Percentiles rank a stretch among this genome's conserved stretches.
Evolutionary conservation across 2,888 invertebrate genomes (phyloP).

Genomic region (Lycocerus yunnanus): DNA sequence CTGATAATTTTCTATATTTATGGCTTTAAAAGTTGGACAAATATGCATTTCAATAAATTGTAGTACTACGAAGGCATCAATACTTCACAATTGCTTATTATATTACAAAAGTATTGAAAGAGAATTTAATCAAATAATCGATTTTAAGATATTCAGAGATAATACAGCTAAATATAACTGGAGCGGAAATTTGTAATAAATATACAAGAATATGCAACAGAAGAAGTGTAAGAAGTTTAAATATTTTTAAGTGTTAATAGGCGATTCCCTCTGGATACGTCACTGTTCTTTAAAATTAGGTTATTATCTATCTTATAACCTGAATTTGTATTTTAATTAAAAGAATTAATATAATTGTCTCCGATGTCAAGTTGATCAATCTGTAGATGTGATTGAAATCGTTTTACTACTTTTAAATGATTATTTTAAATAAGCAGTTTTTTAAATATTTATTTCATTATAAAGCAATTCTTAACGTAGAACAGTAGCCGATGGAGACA

Average conservation of each 20-base stretch:
- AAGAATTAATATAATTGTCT: not conserved
- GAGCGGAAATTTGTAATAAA: too few relatives aligned
- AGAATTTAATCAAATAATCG: not conserved
- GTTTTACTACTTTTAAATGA: not conserved
- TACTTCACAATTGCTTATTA: not conserved
- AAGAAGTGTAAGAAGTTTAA: too few relatives aligned
- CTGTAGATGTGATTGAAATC: not conserved
- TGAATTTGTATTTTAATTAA: not conserved
- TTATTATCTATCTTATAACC: not conserved
- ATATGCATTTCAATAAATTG: not conserved
- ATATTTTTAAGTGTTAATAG: not conserved
- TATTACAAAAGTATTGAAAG: not conserved
- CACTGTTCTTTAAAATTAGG: not conserved
- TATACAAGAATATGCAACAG: too few relatives aligned
- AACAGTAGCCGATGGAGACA: not conserved
- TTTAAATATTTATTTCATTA: not conserved
- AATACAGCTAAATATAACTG: too few relatives aligned
- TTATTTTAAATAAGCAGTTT: not conserved
- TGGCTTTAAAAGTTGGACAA: not conserved
- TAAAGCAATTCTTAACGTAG: not conserved
- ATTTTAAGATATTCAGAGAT: not conserved
- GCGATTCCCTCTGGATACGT: not conserved
- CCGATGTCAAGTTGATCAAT: not conserved
- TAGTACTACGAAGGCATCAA: not conserved
- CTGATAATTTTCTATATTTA: not conserved